These are phyloP conservation scores for Tenualosa ilisha DNA, from an alignment of 2,797 vertebrate species.

Conservation along the genomic window DNA sequence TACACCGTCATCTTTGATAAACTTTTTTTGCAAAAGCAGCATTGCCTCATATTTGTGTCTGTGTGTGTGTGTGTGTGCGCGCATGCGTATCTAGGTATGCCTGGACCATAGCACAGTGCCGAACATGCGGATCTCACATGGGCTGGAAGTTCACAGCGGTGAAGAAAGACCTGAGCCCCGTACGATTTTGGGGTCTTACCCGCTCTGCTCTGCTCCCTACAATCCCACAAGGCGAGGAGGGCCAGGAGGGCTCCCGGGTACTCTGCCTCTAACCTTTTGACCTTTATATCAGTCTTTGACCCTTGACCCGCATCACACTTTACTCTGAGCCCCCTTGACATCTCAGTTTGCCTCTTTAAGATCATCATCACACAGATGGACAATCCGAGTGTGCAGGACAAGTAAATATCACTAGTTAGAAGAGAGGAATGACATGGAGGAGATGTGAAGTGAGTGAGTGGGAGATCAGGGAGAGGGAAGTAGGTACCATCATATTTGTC, in stretches of 20 bases:
- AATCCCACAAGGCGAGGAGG: slow-evolving; percentile 82
- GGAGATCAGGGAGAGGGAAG: neutral
- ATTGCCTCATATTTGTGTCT: neutral
- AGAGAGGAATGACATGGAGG: neutral
- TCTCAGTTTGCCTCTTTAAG: neutral
- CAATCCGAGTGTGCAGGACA: neutral
- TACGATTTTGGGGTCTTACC: slow-evolving; percentile 95
- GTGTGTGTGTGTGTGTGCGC: neutral
- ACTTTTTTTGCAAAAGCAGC: neutral
- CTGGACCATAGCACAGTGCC: slow-evolving; percentile 96
- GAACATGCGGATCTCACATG: slow-evolving; percentile 89
- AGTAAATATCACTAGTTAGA: neutral
- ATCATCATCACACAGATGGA: neutral
- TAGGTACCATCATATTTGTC: neutral
- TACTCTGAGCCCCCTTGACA: neutral
- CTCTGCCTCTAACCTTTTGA: slow-evolving; percentile 83
- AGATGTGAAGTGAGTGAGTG: neutral
- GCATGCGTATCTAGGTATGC: slow-evolving; percentile 79
- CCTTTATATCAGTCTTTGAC: neutral
- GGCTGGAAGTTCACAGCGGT: slow-evolving; percentile 98
- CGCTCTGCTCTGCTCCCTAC: slow-evolving; percentile 93
- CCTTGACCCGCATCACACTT: neutral
- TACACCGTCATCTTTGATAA: neutral
- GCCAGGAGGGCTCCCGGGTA: slow-evolving; percentile 78
- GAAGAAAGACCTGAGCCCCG: slow-evolving; percentile 91